Conservation (phyloP, 2,113 vertebrate genomes). For the Alaudala cheleensis region DNA sequence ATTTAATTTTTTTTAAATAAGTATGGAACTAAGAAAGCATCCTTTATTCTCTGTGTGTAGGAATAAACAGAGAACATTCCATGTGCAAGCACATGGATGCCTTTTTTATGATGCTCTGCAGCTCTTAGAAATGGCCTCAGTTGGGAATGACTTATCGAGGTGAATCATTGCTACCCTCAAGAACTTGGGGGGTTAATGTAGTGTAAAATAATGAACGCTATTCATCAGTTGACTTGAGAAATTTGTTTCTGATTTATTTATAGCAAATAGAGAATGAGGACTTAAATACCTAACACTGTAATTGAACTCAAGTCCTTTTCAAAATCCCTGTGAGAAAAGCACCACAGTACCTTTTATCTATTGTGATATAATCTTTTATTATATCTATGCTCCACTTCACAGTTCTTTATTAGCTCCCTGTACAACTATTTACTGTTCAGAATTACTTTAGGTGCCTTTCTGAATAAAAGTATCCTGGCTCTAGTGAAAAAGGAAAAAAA, state of each 20-base stretch:
- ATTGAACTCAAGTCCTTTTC: conserved; percentile 1
- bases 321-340: conserved; percentile 6
- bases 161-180: background rate
- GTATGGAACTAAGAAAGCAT: background rate
- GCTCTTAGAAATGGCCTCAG: background rate
- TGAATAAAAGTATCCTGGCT: background rate
- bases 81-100: background rate
- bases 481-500: background rate
- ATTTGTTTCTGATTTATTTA: conserved; percentile 9
- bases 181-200: background rate
- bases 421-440: conserved; percentile 26
- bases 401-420: conserved; percentile 22
- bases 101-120: background rate
- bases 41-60: background rate
- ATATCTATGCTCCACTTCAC: background rate
- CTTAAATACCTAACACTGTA: background rate
- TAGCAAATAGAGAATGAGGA: background rate
- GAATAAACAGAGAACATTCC: background rate
- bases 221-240: background rate
- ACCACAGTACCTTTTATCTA: background rate
- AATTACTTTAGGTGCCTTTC: background rate
- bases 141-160: background rate
- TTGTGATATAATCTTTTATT: conserved; percentile 22
- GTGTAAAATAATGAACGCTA: background rate
- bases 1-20: background rate